These are phyloP conservation scores for Fratercula arctica DNA, from an alignment of 2,797 vertebrate species.

Conservation along the genomic window DNA sequence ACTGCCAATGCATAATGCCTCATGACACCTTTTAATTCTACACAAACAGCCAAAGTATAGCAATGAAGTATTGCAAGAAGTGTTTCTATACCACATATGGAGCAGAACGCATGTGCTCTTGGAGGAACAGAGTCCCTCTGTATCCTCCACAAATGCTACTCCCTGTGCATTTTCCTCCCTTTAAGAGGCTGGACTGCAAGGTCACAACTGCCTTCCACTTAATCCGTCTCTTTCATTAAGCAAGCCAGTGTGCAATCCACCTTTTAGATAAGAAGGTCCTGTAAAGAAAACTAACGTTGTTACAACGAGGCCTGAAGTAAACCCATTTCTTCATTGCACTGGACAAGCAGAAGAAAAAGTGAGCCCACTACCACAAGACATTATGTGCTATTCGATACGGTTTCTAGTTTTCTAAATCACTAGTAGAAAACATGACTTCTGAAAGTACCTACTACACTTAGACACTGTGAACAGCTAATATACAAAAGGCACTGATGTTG, in stretches of 20 bases:
- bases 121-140: neutral
- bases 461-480: neutral
- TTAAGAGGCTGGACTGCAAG: neutral
- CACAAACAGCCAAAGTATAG: neutral
- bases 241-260: neutral
- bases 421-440: neutral
- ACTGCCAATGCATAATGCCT: neutral
- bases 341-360: neutral
- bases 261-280: neutral
- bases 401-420: neutral
- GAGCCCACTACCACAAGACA: neutral
- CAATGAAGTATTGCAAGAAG: neutral
- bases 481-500: neutral
- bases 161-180: neutral
- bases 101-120: rapidly evolving
- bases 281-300: neutral
- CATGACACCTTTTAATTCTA: neutral
- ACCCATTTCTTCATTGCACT: neutral
- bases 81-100: neutral
- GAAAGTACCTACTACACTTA: neutral
- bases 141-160: neutral
- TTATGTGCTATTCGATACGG: rapidly evolving
- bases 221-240: neutral
- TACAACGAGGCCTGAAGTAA: neutral
- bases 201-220: neutral